Evolutionary conservation across 2,888 invertebrate genomes (phyloP).

Genomic region (Platypus cylindrus): DNA sequence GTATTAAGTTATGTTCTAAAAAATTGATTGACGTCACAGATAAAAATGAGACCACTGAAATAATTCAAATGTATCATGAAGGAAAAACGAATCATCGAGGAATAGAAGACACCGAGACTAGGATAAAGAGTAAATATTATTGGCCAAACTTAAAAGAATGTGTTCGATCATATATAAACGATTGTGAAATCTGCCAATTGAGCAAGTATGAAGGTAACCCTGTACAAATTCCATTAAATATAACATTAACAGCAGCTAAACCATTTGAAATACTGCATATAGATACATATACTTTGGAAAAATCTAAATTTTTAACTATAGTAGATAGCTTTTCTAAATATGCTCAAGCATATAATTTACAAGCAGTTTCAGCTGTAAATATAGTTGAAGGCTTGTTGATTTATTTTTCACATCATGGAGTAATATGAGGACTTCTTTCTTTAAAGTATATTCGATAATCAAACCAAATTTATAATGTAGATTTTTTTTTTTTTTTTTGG

Average conservation of each 20-base stretch:
- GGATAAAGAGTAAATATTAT: not conserved
- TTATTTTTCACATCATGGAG: constrained; percentile 16
- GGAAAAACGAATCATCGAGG: not conserved
- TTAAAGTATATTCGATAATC: constrained; percentile 16
- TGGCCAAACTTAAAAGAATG: not conserved
- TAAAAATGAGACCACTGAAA: not conserved
- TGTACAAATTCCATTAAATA: not conserved
- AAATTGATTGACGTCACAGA: constrained; percentile 9
- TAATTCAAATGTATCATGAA: not conserved
- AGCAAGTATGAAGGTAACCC: constrained; percentile 11
- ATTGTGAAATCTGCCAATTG: constrained; percentile 1
- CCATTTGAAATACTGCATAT: not conserved
- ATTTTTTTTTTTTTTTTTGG: constrained; percentile 13
- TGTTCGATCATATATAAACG: not conserved
- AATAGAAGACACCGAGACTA: not conserved
- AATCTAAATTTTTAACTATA: constrained; percentile 16
- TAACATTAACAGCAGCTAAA: not conserved
- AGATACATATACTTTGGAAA: not conserved
- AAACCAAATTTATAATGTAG: constrained; percentile 17
- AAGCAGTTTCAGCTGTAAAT: constrained; percentile 6
- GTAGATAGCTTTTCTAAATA: constrained; percentile 17
- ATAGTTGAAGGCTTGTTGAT: constrained; percentile 11
- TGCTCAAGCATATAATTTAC: constrained; percentile 13
- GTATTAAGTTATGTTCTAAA: constrained; percentile 5
- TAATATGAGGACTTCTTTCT: too few relatives aligned